Base-by-base conservation (phyloP, 53 echinoderm and acorn worm genomes). In the Echinarachnius parma region DNA sequence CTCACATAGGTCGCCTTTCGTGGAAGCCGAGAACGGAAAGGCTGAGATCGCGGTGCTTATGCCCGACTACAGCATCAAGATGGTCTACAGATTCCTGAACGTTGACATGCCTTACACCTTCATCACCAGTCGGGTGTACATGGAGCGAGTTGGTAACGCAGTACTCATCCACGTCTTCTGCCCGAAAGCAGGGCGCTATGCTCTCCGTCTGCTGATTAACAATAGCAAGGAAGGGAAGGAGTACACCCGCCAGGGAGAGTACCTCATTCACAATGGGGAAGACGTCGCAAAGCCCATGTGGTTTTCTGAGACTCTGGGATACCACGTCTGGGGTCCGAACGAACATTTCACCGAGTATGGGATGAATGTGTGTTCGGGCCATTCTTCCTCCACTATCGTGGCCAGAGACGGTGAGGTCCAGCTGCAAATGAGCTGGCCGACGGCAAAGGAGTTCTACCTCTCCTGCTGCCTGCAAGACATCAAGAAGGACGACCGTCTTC, bases 251-350 rank as follows among this genome's bases (percentile, higher is more conserved):
- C 74, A 56, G 25, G 74, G 37, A 9, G 74, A 54, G 39, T 72
- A 72, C 57, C 42, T 72, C 15, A 56, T 72, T 34, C 34, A 37
- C 5, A 42, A 56, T 27, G 14, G 15, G 1, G 34, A 27, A 4
- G 28, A 35, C 28, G 20, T 22, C 15, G n/a, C 4, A 3, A 34
- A 28, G 28, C 28, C 74, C 0, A 54, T 72, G 74, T 37, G 25
- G 8, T 72, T 72, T 42, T 39, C 74, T 3, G 35, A 54, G 44
- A 72, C 46, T 19, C 36, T 56, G 55, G 74, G 74, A 36, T 72
- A 34, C 74, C 54, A 72, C 23, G 74, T 72, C 16, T 72, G 74
- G 74, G 74, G 74, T 39, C 74, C 74, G 16, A 72, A 72, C 57
- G 57, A 56, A 18, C 16, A 37, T 20, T 72, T 72, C 54, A 42